Evolutionary conservation across 2,888 invertebrate genomes (phyloP).

Genomic region (Nemotelus nigrinus): DNA sequence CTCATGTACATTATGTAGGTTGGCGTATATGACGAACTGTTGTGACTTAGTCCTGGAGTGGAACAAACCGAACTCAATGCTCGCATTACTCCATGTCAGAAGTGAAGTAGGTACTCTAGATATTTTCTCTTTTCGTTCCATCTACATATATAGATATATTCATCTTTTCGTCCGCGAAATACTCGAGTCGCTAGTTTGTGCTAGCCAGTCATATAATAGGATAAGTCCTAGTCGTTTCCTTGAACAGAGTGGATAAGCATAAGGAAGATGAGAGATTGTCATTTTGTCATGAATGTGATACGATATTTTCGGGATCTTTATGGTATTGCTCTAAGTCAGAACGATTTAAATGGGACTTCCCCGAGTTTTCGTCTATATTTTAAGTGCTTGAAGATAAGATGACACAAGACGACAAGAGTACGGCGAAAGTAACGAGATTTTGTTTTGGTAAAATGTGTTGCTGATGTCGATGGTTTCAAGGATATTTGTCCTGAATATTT

Average conservation of each 20-base stretch:
- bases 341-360: conserved; percentile 40
- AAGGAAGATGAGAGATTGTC: conserved; percentile 40
- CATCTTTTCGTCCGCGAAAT: conserved; percentile 28
- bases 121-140: too few relatives aligned
- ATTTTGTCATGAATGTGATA: conserved; percentile 31
- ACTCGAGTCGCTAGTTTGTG: conserved; percentile 1
- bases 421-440: neutral
- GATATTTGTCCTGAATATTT: too few relatives aligned
- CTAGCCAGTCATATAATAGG: conserved; percentile 13
- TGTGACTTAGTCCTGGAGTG: neutral
- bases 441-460: neutral
- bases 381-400: neutral
- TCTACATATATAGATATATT: neutral
- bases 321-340: conserved; percentile 49
- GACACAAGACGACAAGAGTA: neutral
- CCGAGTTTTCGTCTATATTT: conserved; percentile 26
- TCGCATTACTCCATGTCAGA: conserved; percentile 21
- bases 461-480: too few relatives aligned
- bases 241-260: conserved; percentile 17
- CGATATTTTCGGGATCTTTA: conserved; percentile 45
- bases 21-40: neutral
- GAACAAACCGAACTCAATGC: conserved; percentile 14
- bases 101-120: neutral
- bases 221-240: conserved; percentile 37
- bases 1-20: neutral